These are phyloP conservation scores for Clivina fossor DNA, from an alignment of 2,888 invertebrate species.

Conservation along the genomic window DNA sequence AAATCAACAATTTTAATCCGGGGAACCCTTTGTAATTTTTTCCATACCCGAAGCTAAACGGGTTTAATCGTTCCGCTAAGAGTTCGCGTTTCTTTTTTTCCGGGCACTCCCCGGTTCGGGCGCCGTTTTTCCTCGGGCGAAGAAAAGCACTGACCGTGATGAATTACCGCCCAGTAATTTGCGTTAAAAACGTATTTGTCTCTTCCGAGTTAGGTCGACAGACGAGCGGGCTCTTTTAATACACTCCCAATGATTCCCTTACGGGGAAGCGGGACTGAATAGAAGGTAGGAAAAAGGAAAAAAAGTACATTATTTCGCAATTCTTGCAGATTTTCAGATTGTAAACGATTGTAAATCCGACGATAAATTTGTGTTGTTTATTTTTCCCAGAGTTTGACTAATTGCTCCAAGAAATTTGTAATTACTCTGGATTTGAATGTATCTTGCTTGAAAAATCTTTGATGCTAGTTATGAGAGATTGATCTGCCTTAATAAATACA, in stretches of 20 bases:
- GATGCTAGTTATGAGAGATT: too few relatives aligned
- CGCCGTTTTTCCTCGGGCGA: conserved; percentile 2
- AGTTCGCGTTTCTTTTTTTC: too few relatives aligned
- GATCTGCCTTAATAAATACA: too few relatives aligned
- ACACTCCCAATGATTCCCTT: background rate
- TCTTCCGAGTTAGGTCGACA: background rate
- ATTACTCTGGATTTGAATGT: too few relatives aligned
- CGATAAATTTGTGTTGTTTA: conserved; percentile 6
- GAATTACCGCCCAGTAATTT: conserved; percentile 25
- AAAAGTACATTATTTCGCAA: conserved; percentile 9
- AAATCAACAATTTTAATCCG: too few relatives aligned
- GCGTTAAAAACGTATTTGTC: conserved; percentile 29
- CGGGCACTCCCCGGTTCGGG: background rate
- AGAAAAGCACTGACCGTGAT: conserved; percentile 21
- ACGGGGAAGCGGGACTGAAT: too few relatives aligned
- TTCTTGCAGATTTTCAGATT: background rate
- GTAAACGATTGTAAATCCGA: conserved; percentile 5
- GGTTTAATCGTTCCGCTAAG: conserved; percentile 16
- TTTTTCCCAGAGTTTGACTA: too few relatives aligned
- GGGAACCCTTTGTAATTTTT: too few relatives aligned
- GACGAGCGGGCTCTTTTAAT: background rate
- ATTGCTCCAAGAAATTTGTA: too few relatives aligned
- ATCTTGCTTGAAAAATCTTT: too few relatives aligned
- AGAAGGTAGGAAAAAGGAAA: conserved; percentile 4
- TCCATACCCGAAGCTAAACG: conserved; percentile 25